Percentiles rank a stretch among this genome's conserved stretches.
Evolutionary conservation across 2,113 vertebrate genomes (phyloP).

Genomic region (Chiloscyllium plagiosum): DNA sequence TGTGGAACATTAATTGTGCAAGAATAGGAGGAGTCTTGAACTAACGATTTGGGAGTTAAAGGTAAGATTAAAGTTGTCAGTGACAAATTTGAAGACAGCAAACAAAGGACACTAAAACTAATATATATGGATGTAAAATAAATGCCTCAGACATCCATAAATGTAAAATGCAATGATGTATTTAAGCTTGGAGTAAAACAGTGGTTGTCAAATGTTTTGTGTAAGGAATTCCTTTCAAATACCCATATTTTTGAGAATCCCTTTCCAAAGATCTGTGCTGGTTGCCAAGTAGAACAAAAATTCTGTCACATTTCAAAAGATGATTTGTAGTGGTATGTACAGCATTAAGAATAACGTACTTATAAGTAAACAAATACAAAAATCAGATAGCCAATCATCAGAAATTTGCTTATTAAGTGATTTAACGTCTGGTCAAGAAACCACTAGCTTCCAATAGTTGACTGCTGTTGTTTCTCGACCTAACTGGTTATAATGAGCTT

Average conservation of each 20-base stretch:
- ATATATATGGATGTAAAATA: background rate
- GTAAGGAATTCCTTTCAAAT: background rate
- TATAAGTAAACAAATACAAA: background rate
- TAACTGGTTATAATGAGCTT: background rate
- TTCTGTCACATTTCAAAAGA: background rate
- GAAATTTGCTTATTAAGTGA: background rate
- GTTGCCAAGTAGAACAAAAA: background rate
- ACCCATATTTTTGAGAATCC: background rate
- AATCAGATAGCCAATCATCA: background rate
- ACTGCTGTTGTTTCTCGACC: background rate
- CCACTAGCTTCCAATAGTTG: background rate
- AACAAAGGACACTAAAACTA: background rate
- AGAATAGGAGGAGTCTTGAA: background rate
- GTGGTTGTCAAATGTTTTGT: background rate
- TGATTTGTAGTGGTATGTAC: background rate
- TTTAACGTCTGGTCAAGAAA: background rate
- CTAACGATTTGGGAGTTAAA: background rate
- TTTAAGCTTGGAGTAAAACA: background rate
- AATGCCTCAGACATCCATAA: background rate
- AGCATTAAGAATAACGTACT: background rate
- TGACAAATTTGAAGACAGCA: background rate
- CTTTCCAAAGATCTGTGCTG: background rate
- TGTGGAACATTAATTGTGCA: background rate
- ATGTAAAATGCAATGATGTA: background rate
- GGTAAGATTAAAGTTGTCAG: background rate